A percentile compares a stretch with the other conserved stretches of the same genome.
phyloP scores from a whole-genome alignment of 2,797 vertebrate genomes.

The Lagodon rhomboides region DNA sequence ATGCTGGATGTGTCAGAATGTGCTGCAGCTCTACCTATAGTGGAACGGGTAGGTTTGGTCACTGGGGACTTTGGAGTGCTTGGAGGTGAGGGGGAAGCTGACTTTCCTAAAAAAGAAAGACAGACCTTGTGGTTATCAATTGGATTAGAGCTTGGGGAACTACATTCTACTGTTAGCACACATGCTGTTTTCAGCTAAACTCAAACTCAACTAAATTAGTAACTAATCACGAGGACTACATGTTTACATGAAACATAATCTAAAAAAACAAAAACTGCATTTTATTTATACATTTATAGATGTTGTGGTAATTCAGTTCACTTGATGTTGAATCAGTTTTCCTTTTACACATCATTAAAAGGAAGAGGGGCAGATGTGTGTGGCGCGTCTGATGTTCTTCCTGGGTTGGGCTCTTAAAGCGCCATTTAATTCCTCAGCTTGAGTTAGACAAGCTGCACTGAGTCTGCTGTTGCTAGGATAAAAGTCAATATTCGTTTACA shows the following conservation, averaged over 20 bases:
- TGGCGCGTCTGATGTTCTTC: conserved; percentile 23
- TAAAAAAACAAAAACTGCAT: conserved; percentile 5
- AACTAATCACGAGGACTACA: conserved; percentile 20
- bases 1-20: conserved; percentile 53
- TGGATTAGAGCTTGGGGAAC: conserved; percentile 10
- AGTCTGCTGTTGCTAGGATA: conserved; percentile 61
- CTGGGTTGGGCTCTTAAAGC: conserved; percentile 44
- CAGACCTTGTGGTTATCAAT: conserved; percentile 74
- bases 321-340: conserved; percentile 1
- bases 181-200: conserved; percentile 49
- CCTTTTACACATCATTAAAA: conserved; percentile 31
- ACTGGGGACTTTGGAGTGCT: conserved; percentile 75
- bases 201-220: conserved; percentile 51
- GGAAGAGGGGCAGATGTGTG: background rate
- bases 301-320: conserved; percentile 6
- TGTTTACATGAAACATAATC: conserved; percentile 16
- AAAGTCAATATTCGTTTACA: conserved; percentile 80
- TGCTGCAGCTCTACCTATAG: conserved; percentile 77
- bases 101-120: conserved; percentile 87
- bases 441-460: conserved; percentile 42
- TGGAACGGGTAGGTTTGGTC: conserved; percentile 85
- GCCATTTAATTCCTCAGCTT: conserved; percentile 66
- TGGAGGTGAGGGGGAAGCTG: conserved; percentile 81
- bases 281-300: conserved; percentile 7
- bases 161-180: conserved; percentile 67